Percentiles rank a stretch among this genome's conserved stretches.
Evolutionary conservation across 2,797 vertebrate species (phyloP).

Genomic region (Margarornis squamiger): DNA sequence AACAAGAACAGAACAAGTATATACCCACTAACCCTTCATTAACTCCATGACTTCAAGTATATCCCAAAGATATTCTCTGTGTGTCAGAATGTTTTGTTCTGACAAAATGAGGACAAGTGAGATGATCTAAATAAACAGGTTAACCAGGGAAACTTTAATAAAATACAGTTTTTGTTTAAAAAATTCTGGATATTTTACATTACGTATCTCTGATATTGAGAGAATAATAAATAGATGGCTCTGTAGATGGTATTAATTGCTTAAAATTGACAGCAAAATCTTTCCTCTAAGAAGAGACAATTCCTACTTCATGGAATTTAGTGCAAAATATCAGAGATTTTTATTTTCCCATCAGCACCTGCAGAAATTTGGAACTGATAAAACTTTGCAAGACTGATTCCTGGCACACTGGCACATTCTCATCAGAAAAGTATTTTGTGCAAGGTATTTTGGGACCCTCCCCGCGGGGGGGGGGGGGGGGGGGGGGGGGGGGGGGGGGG

Average conservation of each 20-base stretch:
- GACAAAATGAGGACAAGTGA: background rate
- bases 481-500: no score
- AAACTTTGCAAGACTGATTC: background rate
- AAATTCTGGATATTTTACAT: background rate
- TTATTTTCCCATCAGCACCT: background rate
- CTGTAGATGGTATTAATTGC: background rate
- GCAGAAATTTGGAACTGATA: background rate
- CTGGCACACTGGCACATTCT: background rate
- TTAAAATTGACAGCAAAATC: background rate
- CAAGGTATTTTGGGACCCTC: background rate
- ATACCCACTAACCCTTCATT: background rate
- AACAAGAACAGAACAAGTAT: background rate
- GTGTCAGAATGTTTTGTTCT: background rate
- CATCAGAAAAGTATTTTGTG: background rate
- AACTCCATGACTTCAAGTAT: background rate
- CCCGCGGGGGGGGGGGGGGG: no score
- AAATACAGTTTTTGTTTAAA: accelerated
- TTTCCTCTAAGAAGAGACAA: background rate
- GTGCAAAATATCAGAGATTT: background rate
- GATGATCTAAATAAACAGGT: background rate
- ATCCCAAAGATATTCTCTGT: background rate
- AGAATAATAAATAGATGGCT: background rate
- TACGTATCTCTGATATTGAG: background rate
- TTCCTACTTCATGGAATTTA: background rate
- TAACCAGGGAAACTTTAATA: background rate